Conservation (phyloP, 2,797 vertebrate species). For the Spondyliosoma cantharus region DNA sequence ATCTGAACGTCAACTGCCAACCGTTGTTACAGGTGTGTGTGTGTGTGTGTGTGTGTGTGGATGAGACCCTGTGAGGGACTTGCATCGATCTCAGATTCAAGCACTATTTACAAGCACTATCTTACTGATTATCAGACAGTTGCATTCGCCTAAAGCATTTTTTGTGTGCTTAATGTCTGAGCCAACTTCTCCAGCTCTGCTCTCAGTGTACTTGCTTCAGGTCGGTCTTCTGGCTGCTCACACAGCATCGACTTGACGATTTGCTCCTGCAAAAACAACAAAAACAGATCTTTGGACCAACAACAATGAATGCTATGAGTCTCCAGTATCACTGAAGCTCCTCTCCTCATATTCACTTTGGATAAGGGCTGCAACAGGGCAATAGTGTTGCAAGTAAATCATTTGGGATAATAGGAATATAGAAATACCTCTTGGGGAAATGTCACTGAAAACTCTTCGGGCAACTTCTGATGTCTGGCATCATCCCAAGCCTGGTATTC, state of each 20-base stretch:
- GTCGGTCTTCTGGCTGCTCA: conserved; percentile 64
- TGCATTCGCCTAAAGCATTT: neutral
- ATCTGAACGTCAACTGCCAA: neutral
- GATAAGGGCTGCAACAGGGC: too few species aligned
- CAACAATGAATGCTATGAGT: neutral
- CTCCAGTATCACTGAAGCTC: neutral
- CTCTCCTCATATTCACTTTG: too few species aligned
- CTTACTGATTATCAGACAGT: conserved; percentile 54
- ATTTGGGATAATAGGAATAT: neutral
- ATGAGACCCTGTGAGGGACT: neutral
- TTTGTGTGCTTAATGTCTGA: fast-evolving
- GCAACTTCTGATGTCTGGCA: conserved; percentile 55
- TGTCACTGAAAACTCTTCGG: conserved; percentile 31
- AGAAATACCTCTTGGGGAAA: conserved; percentile 72
- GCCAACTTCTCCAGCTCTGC: conserved; percentile 35
- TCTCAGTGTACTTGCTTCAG: conserved; percentile 62
- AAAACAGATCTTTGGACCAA: neutral
- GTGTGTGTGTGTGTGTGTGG: neutral
- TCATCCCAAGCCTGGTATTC: conserved; percentile 49
- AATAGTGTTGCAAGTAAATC: neutral
- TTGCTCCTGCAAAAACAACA: conserved; percentile 55
- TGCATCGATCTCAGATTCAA: neutral
- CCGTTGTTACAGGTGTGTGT: neutral
- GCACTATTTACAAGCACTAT: too few species aligned
- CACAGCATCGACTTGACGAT: conserved; percentile 75